These are phyloP conservation scores for Nomada fabriciana DNA, from an alignment of 2,888 invertebrate species.

Conservation along the genomic window DNA sequence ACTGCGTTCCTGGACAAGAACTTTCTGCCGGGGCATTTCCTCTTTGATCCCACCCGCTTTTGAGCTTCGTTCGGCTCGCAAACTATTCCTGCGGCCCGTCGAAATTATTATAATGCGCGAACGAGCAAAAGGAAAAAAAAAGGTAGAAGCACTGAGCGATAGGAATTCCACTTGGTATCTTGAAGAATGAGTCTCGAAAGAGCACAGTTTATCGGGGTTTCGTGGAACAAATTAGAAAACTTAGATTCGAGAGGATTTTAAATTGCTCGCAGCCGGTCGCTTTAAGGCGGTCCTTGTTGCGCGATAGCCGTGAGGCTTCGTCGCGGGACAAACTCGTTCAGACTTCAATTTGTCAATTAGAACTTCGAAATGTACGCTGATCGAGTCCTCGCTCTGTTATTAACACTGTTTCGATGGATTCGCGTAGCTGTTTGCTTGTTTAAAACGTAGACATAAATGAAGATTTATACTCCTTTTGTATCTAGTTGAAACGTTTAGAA, in stretches of 20 bases:
- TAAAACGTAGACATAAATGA: background rate
- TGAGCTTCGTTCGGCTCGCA: background rate
- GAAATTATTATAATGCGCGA: conserved; percentile 16
- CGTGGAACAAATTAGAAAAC: conserved; percentile 48
- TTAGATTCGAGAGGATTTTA: conserved; percentile 52
- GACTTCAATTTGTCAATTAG: conserved; percentile 58
- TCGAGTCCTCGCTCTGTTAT: conserved; percentile 15
- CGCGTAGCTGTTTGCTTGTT: background rate
- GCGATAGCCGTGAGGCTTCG: conserved; percentile 23
- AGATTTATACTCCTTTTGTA: background rate
- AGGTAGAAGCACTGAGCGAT: too few species aligned
- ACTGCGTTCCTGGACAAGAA: conserved; percentile 28
- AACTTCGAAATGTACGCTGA: conserved; percentile 35
- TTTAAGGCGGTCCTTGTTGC: background rate
- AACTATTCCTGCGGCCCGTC: background rate
- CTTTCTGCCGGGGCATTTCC: conserved; percentile 3
- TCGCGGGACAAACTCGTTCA: conserved; percentile 19
- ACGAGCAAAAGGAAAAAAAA: background rate
- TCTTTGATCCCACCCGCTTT: conserved; percentile 38
- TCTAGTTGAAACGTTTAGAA: background rate
- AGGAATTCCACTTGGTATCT: background rate
- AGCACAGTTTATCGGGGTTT: conserved; percentile 8
- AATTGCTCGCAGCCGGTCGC: conserved; percentile 34
- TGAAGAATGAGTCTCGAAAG: background rate
- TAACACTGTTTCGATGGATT: background rate